These are phyloP conservation scores for Pterobdella sp. DNA, from an alignment of 2,888 invertebrate species.

Conservation along the genomic window DNA sequence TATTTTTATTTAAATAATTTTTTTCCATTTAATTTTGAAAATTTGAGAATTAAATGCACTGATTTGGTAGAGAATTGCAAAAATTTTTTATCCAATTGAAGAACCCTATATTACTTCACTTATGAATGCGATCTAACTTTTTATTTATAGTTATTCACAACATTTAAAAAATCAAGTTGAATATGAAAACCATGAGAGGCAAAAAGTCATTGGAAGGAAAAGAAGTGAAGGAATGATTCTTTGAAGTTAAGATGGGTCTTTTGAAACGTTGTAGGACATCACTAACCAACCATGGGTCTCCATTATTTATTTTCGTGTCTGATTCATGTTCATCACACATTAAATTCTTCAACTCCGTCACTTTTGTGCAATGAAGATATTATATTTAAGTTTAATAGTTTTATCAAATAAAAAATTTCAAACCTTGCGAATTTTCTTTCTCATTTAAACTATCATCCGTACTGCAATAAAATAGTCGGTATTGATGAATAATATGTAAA, in stretches of 20 bases:
- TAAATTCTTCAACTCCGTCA: neutral
- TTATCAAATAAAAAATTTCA: neutral
- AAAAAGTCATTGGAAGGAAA: neutral
- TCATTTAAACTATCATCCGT: too few relatives aligned
- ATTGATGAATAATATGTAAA: too few relatives aligned
- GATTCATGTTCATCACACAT: neutral
- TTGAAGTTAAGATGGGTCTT: neutral
- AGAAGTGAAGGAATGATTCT: neutral
- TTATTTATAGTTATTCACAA: too few relatives aligned
- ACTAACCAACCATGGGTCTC: conserved; percentile 7
- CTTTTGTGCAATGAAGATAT: neutral
- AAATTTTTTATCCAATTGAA: too few relatives aligned
- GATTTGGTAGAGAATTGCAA: too few relatives aligned
- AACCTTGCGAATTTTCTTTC: too few relatives aligned
- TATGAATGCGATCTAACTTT: too few relatives aligned
- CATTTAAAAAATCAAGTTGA: neutral
- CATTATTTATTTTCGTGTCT: neutral
- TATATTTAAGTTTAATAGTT: neutral
- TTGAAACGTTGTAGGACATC: neutral
- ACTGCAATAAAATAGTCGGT: too few relatives aligned
- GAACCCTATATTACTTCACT: too few relatives aligned
- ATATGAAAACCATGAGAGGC: neutral
- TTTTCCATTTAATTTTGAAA: too few relatives aligned
- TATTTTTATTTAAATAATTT: too few relatives aligned
- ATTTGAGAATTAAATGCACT: too few relatives aligned